Evolutionary conservation across 35 echinoderm and acorn worm genomes (phyloP).

Genomic region (Antedon bifida): DNA sequence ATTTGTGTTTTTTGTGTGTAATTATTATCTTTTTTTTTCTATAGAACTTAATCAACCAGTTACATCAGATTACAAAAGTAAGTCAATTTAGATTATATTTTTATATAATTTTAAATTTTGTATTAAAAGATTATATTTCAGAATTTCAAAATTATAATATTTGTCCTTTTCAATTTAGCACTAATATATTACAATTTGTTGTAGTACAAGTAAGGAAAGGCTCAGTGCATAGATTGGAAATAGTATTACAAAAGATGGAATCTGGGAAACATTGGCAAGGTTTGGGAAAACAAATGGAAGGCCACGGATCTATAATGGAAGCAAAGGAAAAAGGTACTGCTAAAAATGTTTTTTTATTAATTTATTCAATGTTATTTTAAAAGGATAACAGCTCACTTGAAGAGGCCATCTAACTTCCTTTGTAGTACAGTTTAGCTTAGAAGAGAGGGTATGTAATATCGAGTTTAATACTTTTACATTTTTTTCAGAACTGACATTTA

Average conservation of each 20-base stretch:
- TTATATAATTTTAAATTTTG: no score
- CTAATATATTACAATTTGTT: no score
- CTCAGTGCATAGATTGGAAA: constrained; percentile 31
- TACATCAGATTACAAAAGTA: background rate
- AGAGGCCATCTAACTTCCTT: no score
- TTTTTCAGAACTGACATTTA: constrained; percentile 55
- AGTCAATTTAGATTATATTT: background rate
- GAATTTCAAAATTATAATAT: no score
- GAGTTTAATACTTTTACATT: no score
- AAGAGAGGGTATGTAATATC: no score
- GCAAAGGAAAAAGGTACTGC: constrained; percentile 41
- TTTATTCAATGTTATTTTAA: no score
- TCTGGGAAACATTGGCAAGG: constrained; percentile 44
- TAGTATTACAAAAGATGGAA: constrained; percentile 48
- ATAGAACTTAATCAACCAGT: background rate
- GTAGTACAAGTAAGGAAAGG: constrained; percentile 42
- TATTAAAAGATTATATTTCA: no score
- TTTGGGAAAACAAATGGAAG: constrained; percentile 45
- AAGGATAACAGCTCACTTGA: no score
- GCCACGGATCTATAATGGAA: constrained; percentile 30
- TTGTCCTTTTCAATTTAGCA: no score
- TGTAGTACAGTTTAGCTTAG: no score
- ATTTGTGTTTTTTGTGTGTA: background rate
- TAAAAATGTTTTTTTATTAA: no score
- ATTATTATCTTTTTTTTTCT: background rate